A percentile compares a stretch with the other conserved stretches of the same genome.
phyloP scores from a whole-genome alignment of 2,113 vertebrate genomes.

The Ophthalmolycus amberensis region DNA sequence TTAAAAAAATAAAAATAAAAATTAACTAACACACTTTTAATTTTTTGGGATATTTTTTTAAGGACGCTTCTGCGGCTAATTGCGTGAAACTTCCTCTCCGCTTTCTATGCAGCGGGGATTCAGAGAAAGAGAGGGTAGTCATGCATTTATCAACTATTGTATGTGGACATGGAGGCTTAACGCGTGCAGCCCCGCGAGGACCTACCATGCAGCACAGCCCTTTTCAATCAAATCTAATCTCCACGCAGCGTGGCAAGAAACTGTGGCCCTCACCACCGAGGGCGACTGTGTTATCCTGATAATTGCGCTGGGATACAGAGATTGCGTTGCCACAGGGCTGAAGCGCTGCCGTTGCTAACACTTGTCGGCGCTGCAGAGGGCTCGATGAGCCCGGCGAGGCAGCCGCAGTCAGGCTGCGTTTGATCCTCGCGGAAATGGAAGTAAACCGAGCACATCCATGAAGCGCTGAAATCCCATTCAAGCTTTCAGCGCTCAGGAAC shows the following conservation, averaged over 20 bases:
- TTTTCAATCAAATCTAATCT: constrained; percentile 74
- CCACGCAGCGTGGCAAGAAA: constrained; percentile 53
- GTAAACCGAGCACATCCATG: constrained; percentile 61
- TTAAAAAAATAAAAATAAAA: neutral
- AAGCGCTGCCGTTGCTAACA: constrained; percentile 54
- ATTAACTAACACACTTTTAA: constrained; percentile 35
- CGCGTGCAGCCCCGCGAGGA: constrained; percentile 39
- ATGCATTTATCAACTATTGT: constrained; percentile 62
- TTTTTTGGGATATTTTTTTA: constrained; percentile 41
- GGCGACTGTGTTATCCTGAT: constrained; percentile 65
- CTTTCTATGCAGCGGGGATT: constrained; percentile 40
- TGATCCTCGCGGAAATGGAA: constrained; percentile 62
- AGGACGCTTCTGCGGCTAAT: constrained; percentile 13
- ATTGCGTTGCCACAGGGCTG: constrained; percentile 67
- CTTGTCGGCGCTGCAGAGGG: constrained; percentile 35
- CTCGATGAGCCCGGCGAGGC: constrained; percentile 41
- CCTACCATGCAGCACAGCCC: constrained; percentile 36
- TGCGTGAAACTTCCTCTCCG: constrained; percentile 26
- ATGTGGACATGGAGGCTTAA: constrained; percentile 53
- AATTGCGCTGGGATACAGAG: constrained; percentile 75
- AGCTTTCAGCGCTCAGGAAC: constrained; percentile 48
- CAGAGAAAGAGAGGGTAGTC: constrained; percentile 52
- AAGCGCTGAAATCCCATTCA: constrained; percentile 46
- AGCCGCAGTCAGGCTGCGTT: constrained; percentile 41
- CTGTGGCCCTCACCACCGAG: constrained; percentile 64